phyloP scores from a whole-genome alignment of 2,888 invertebrate genomes.

The Gari tellinella region DNA sequence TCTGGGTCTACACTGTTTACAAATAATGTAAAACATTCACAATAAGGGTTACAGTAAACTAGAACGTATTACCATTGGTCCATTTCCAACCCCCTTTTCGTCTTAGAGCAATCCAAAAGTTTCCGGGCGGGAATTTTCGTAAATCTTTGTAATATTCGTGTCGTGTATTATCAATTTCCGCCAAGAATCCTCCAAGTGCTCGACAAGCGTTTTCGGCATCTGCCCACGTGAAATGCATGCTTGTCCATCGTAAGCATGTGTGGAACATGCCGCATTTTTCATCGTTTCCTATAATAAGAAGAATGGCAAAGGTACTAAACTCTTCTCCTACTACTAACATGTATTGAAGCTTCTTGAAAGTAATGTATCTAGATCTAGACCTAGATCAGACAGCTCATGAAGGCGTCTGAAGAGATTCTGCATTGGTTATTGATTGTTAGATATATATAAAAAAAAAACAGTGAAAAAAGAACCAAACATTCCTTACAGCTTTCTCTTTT shows the following conservation, averaged over 20 bases:
- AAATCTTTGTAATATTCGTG: slow-evolving; percentile 4
- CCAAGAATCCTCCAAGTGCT: slow-evolving; percentile 9
- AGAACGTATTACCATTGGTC: slow-evolving; percentile 42
- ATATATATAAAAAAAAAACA: too few species aligned
- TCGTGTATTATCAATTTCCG: slow-evolving; percentile 14
- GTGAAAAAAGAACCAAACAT: too few species aligned
- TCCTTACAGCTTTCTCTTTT: too few species aligned
- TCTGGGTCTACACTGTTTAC: too few species aligned
- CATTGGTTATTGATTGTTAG: too few species aligned
- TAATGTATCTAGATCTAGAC: too few species aligned
- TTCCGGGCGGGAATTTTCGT: slow-evolving; percentile 31
- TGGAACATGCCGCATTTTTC: slow-evolving; percentile 34
- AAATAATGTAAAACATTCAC: too few species aligned
- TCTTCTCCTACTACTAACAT: too few species aligned
- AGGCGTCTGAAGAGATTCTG: too few species aligned
- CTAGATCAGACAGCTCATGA: too few species aligned
- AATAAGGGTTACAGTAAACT: too few species aligned
- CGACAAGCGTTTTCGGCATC: slow-evolving; percentile 24
- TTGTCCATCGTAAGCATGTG: slow-evolving; percentile 39
- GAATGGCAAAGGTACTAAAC: not conserved
- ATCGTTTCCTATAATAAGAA: slow-evolving; percentile 13
- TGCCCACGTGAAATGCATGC: slow-evolving; percentile 38
- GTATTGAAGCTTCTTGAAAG: too few species aligned
- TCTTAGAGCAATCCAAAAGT: slow-evolving; percentile 43
- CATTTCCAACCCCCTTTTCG: slow-evolving; percentile 38